Evolutionary conservation across 1,140 invertebrate species (phyloP), one percentile per base, ranked within the genome.

Genomic region (Macrotrachela quadricornifera): DNA sequence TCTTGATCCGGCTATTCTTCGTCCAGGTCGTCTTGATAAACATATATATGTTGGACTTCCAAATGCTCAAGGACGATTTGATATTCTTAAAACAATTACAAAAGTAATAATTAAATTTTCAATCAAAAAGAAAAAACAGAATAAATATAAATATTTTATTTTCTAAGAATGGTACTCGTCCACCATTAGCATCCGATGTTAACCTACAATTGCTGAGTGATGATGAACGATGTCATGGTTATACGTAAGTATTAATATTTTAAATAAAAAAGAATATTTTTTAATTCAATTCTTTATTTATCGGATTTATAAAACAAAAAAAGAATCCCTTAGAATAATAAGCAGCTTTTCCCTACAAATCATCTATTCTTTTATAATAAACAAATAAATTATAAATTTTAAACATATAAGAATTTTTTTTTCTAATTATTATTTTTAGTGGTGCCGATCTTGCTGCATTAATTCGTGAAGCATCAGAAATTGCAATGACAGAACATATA

Each of bases 1-100:
- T 10, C 80, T 97, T 55, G 92, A 99, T 73, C 82, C 87, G 4
- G 92, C 92, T 1, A 80, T 97, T 48, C 67, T 96, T 48, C 74
- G 92, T 65, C 90, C 91, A 0, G 91, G 91, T 14, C 75, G 92
- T 60, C 74, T 97, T 43, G 91, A 94, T 65, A 87, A 88, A 66
- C 79, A 86, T 47, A 71, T 97, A 17, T 95, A 86, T 70, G 85
- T 97, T 6, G 90, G 86, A 16, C 72, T 97, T 58, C 92, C 92
- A 4, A 75, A 74, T 17, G 64, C 75, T 12, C 64, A 74, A 30
- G 90, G 91, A 63, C 74, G 90, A 56, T 71, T 76, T 1, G 87
- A 94, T 56, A 96, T 99, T 59, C 70, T 99, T 2, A 75, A 74
- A 45, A 46, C 53, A n/a, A 50, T 54, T 14, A 54, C 53, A 4